Percentiles rank a stretch among this genome's conserved stretches.
Conservation (phyloP, 2,888 invertebrate species). For the Chironomus riparius region DNA sequence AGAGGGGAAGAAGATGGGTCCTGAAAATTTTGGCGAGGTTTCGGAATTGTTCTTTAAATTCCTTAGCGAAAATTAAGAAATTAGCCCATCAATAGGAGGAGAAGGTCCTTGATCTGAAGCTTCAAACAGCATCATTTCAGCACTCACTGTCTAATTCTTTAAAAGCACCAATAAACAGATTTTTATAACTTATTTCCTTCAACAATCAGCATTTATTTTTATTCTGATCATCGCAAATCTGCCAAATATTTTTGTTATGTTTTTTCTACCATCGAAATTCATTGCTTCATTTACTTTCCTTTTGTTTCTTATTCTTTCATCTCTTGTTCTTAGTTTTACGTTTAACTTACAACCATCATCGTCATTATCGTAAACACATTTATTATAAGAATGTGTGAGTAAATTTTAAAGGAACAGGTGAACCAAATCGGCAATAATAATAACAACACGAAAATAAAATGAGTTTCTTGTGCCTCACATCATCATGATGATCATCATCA, state of each 20-base stretch:
- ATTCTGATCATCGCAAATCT: not conserved
- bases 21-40: no score
- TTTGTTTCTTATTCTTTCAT: not conserved
- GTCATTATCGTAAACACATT: not conserved
- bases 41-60: no score
- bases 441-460: not conserved
- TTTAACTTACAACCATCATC: constrained; percentile 13
- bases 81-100: no score
- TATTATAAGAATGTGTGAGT: not conserved
- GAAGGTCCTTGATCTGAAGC: no score
- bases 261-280: not conserved
- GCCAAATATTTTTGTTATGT: not conserved
- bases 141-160: no score
- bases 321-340: not conserved
- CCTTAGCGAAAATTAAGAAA: no score
- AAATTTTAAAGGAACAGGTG: constrained; percentile 18
- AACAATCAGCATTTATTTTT: not conserved
- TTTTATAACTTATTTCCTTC: no score
- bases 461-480: not conserved
- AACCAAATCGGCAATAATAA: constrained; percentile 24
- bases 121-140: no score
- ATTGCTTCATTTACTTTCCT: not conserved
- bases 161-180: no score
- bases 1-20: no score
- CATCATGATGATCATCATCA: not conserved